These are phyloP conservation scores for Gnatocerus cornutus DNA, from an alignment of 2,888 invertebrate genomes.

Conservation along the genomic window DNA sequence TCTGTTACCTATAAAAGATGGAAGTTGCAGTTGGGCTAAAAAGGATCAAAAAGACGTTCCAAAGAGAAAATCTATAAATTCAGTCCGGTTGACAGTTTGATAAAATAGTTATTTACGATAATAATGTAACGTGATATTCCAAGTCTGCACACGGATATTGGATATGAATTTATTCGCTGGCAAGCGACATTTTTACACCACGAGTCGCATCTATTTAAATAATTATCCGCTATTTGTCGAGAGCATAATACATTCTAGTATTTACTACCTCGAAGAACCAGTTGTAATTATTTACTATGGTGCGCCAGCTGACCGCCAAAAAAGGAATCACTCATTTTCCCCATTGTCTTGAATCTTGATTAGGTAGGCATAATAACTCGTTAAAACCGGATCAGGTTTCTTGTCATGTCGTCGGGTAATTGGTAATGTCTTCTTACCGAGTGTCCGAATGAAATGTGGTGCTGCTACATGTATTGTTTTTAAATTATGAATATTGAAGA, in stretches of 20 bases:
- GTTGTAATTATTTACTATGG: conserved; percentile 50
- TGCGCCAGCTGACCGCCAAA: conserved; percentile 8
- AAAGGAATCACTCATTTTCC: conserved; percentile 10
- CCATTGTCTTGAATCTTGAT: conserved; percentile 16
- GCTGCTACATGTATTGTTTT: conserved; percentile 40
- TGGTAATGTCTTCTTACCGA: conserved; percentile 37
- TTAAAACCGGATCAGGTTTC: conserved; percentile 33
- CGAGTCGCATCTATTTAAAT: conserved; percentile 51
- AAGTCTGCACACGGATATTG: conserved; percentile 46
- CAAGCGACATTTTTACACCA: conserved; percentile 51
- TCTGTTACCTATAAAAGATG: not conserved
- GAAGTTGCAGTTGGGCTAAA: conserved; percentile 9
- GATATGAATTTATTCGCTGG: conserved; percentile 50
- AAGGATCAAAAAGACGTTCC: conserved; percentile 14
- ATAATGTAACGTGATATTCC: conserved; percentile 48
- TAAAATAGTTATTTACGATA: conserved; percentile 47
- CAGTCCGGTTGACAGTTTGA: conserved; percentile 35
- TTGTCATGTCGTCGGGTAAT: conserved; percentile 37
- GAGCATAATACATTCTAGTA: conserved; percentile 49
- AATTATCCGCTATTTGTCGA: conserved; percentile 51
- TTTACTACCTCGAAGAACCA: conserved; percentile 52
- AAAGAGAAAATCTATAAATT: conserved; percentile 41
- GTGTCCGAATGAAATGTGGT: conserved; percentile 37
- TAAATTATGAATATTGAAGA: conserved; percentile 49
- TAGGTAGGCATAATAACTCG: conserved; percentile 25